These are phyloP conservation scores for Centropyge bicolor DNA, from an alignment of 2,797 vertebrate species.

Conservation along the genomic window DNA sequence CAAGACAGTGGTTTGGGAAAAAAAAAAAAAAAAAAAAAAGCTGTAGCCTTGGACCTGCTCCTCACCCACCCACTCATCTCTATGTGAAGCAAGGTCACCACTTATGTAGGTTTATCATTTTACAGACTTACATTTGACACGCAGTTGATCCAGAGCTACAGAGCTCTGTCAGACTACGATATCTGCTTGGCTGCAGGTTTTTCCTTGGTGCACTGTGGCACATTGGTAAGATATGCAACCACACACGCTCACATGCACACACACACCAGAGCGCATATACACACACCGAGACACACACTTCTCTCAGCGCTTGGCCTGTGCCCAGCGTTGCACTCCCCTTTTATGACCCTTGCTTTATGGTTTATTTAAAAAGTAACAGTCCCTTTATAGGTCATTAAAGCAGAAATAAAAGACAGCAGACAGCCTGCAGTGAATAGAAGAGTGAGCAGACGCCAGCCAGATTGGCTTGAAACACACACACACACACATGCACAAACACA, in stretches of 20 bases:
- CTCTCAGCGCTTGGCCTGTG: conserved; percentile 77
- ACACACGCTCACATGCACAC: conserved; percentile 35
- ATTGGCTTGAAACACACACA: conserved; percentile 62
- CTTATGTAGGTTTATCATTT: conserved; percentile 71
- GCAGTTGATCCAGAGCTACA: conserved; percentile 40
- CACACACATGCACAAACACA: conserved; percentile 30
- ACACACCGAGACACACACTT: conserved; percentile 49
- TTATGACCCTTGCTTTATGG: conserved; percentile 87
- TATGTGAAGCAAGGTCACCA: conserved; percentile 73
- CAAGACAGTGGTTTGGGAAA: conserved; percentile 67
- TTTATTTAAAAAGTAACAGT: conserved; percentile 89
- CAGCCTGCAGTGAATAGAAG: conserved; percentile 73
- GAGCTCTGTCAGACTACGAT: conserved; percentile 47
- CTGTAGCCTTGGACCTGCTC: conserved; percentile 75
- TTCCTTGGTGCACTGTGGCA: conserved; percentile 37
- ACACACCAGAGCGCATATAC: conserved; percentile 8
- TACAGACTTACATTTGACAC: conserved; percentile 66
- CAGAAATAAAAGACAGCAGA: conserved; percentile 83
- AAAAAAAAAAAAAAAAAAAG: conserved; percentile 35
- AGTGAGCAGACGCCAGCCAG: conserved; percentile 77
- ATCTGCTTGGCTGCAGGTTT: conserved; percentile 54
- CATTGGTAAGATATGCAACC: conserved; percentile 59
- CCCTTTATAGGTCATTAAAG: conserved; percentile 88
- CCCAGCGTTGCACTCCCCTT: conserved; percentile 82
- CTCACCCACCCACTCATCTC: conserved; percentile 76